Base-by-base conservation (phyloP, 2,888 invertebrate species). In the Caradrina clavipalpis region DNA sequence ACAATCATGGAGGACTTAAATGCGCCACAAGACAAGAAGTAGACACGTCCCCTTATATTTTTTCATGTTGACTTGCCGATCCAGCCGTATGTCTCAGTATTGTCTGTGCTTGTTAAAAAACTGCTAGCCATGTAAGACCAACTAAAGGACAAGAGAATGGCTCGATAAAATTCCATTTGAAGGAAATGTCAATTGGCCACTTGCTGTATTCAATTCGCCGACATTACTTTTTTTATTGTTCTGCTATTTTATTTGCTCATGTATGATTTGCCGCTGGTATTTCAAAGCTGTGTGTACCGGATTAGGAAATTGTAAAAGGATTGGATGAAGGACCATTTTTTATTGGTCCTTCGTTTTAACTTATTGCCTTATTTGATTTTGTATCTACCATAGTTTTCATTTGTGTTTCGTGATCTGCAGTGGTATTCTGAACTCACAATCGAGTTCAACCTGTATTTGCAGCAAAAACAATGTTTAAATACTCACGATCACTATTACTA, bases 71-170 rank as follows among this genome's bases (percentile, higher is more conserved):
- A 42, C 63, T 71, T 31, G 17, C 49, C 60, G 47, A 47, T 13
- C 50, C 21, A 69, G 15, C 82, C 42, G 82, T 84, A 72, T 82
- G 80, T 83, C 84, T 58, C 73, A 64, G 73, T 78, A 80, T 84
- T 77, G 79, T 80, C 67, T 68, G 69, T 50, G 82, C 82, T 84
- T 83, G 84, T 79, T 81, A 77, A 76, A 80, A 85, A 84, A 85
- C 81, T 78, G 57, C 74, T 17, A 72, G 60, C 81, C 78, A 78
- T 75, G 81, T 79, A 85, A 73, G 77, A 83, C 76, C 76, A 73
- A 81, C 77, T 82, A 82, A 88, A 87, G 86, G 89, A 87, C 89
- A 88, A 87, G 88, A 88, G 87, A 90, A 89, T 85, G 89, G 88
- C 73, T 65, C 82, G 76, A 88, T 88, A 87, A 89, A 90, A 90